Evolutionary conservation across 64 coral and sea anemone genomes (phyloP), one percentile per base, ranked within the genome.

Genomic region (Anthopleura sola): DNA sequence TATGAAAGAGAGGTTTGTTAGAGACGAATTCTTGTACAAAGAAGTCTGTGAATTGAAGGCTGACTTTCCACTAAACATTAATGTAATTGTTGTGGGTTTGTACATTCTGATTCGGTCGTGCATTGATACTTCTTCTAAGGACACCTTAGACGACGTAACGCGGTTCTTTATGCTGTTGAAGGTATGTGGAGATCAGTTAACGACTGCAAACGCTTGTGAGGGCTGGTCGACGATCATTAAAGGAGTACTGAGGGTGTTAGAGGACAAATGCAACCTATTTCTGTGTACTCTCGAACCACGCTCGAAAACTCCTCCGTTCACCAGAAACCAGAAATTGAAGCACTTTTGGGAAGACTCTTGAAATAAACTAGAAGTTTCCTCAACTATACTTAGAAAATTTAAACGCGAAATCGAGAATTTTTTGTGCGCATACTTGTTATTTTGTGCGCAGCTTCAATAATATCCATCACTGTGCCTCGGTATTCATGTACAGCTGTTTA

Each of bases 271-370:
- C 44, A 79, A 47, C 37, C 44, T 79, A 44, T n/a, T 26, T 48
- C 37, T 40, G 74, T 5, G 32, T 48, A 24, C 76, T 47, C 76
- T 47, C 37, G 24, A 79, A 47, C 76, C 76, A 79, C 76, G 76
- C 76, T 79, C 76, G 7, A 79, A 79, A 44, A 38, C 19, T 48
- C 37, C 76, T 47, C 76, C 76, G 16, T 21, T 79, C 5, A 79
- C 76, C 38, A 79, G 76, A 24, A 79, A 79, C 37, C 76, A 79
- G 76, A 79, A 79, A 79, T 48, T 79, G 76, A 79, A 79, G 76
- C 76, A 44, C 76, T 79, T 79, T 79, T 79, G 36, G 76, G 76
- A 79, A 79, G 76, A 79, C 44, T 44, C 7, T 44, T 2, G 7
- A 44, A n/a, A n/a, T n/a, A n/a, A n/a, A n/a, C n/a, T n/a, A n/a